Conservation (phyloP, 2,113 vertebrate genomes). For the Odontesthes bonariensis region DNA sequence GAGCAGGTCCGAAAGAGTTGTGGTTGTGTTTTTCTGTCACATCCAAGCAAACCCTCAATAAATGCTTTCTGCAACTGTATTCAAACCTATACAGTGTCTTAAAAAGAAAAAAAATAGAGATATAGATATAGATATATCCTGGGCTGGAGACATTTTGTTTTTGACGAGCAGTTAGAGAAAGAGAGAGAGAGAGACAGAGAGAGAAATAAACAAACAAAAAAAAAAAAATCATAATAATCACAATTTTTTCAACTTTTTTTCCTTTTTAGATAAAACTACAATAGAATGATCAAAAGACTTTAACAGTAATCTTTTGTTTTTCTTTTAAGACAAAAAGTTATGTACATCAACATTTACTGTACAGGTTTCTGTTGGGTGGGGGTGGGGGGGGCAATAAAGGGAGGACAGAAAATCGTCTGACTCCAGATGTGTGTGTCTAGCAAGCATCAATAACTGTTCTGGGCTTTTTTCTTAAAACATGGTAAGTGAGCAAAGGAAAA, state of each 20-base stretch:
- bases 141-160: slow-evolving; percentile 48
- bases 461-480: slow-evolving; percentile 61
- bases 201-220: slow-evolving; percentile 42
- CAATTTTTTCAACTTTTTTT: slow-evolving; percentile 71
- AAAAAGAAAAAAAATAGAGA: slow-evolving; percentile 35
- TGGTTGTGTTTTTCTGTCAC: slow-evolving; percentile 38
- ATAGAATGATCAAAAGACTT: slow-evolving; percentile 81
- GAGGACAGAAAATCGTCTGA: slow-evolving; percentile 43
- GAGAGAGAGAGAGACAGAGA: slow-evolving; percentile 57
- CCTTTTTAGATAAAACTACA: slow-evolving; percentile 84
- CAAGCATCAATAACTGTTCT: slow-evolving; percentile 55
- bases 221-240: too few species aligned
- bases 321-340: slow-evolving; percentile 80
- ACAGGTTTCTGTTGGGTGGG: slow-evolving; percentile 69
- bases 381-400: slow-evolving; percentile 10
- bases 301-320: slow-evolving; percentile 69
- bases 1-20: slow-evolving; percentile 47
- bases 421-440: slow-evolving; percentile 43
- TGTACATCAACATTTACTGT: slow-evolving; percentile 85
- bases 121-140: slow-evolving; percentile 23
- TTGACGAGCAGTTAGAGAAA: slow-evolving; percentile 76
- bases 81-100: slow-evolving; percentile 69
- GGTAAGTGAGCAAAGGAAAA: slow-evolving; percentile 37
- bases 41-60: slow-evolving; percentile 49
- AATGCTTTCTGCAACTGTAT: slow-evolving; percentile 63